These are phyloP conservation scores for Drosophila dives DNA, from an alignment of 2,888 invertebrate genomes.

Conservation along the genomic window DNA sequence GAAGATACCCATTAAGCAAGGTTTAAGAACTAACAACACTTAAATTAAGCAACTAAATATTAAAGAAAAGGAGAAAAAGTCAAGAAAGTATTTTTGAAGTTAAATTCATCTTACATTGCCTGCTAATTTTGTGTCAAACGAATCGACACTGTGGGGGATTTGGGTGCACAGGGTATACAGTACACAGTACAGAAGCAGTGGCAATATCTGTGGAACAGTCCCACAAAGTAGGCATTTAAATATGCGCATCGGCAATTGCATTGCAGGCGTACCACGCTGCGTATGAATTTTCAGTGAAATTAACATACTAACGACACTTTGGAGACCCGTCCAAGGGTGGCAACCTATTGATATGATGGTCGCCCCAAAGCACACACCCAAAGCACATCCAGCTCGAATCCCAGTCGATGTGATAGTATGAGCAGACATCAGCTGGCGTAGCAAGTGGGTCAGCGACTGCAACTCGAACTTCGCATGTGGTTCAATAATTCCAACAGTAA, in stretches of 20 bases:
- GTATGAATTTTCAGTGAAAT: conserved; percentile 69
- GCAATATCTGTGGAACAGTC: conserved; percentile 15
- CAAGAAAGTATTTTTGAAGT: neutral
- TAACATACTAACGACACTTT: conserved; percentile 68
- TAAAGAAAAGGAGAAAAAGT: neutral
- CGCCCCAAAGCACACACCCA: too few species aligned
- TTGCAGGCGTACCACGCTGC: conserved; percentile 67
- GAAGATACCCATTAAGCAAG: neutral
- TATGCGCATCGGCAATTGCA: conserved; percentile 68
- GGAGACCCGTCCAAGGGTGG: conserved; percentile 50
- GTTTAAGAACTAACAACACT: neutral
- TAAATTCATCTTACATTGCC: neutral
- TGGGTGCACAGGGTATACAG: conserved; percentile 17
- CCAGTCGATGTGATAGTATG: conserved; percentile 10
- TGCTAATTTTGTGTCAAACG: neutral
- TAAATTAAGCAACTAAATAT: neutral
- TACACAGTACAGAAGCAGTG: conserved; percentile 24
- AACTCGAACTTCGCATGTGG: conserved; percentile 69
- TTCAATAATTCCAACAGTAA: conserved; percentile 74
- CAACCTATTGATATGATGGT: conserved; percentile 56
- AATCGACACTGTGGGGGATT: neutral
- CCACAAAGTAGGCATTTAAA: conserved; percentile 59
- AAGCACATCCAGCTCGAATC: conserved; percentile 14
- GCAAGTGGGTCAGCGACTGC: conserved; percentile 63
- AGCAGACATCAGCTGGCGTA: conserved; percentile 44